Evolutionary conservation across 2,113 vertebrate species (phyloP), one percentile per base, ranked within the genome.

Genomic region (Pao palembangensis): DNA sequence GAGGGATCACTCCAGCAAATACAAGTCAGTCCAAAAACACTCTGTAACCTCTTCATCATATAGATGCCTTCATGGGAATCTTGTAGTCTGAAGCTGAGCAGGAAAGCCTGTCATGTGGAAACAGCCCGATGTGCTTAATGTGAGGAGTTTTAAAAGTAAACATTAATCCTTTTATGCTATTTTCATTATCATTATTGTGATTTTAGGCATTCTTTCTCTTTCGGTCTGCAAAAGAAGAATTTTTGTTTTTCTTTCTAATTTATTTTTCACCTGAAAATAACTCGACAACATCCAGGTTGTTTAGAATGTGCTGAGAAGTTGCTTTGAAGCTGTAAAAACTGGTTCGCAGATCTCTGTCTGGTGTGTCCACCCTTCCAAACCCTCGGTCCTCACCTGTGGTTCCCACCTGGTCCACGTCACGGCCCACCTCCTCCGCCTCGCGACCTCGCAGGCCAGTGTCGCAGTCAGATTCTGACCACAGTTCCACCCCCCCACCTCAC

Each of bases 391-490:
- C 90, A 44, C 88, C 90, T 3, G 67, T 88, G 0, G 31, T 68
- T 66, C 84, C 67, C 19, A 81, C 50, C 55, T 75, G 74, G 49
- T 56, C 59, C 63, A 69, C 84, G 6, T 64, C 88, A 0, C 79
- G 56, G 1, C 21, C 71, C 31, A 6, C 83, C 31, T 76, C 86
- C 23, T 56, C 79, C 0, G 58, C 84, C 46, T 87, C 88, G 1
- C 75, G 81, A 17, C 88, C 91, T 0, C 90, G 83, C n/a, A 86
- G 58, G 78, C 88, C 80, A 0, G 85, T 91, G 64, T 91, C 91
- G 0, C 89, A 90, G 1, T 91, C 90, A 0, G 91, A 90, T 76
- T 92, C 91, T 0, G 91, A 91, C 57, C 82, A 59, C n/a, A 89
- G 86, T 21, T 23, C 44, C 0, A 87, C 88, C 46, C 88, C 89